These are phyloP conservation scores for Marmota monax DNA, from an alignment of 2,113 vertebrate species.

Conservation along the genomic window DNA sequence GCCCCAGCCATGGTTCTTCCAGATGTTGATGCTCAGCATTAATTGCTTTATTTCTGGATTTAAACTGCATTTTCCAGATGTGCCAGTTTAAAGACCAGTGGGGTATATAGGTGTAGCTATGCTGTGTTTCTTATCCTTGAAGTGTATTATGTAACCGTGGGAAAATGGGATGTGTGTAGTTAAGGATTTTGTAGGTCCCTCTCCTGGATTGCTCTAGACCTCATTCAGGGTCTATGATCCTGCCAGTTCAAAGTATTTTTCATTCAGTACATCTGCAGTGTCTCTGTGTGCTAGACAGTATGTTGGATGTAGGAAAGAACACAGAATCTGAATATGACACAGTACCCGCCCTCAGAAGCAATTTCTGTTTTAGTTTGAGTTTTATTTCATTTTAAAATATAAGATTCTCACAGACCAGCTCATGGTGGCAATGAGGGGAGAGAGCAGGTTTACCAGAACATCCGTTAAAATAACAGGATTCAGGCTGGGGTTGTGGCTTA, in stretches of 20 bases:
- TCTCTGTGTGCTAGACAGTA: background rate
- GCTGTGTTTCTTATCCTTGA: background rate
- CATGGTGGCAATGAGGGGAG: background rate
- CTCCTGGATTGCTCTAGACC: background rate
- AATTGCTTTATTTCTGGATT: background rate
- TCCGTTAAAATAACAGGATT: background rate
- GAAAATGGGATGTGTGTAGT: background rate
- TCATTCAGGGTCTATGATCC: background rate
- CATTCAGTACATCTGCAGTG: background rate
- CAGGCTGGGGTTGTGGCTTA: too few relatives aligned
- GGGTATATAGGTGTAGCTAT: background rate
- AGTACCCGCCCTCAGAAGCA: background rate
- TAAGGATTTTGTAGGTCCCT: background rate
- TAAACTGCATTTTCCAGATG: background rate
- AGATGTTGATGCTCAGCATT: background rate
- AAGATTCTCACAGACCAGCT: background rate
- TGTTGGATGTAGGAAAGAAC: background rate
- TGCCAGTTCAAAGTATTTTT: constrained; percentile 30
- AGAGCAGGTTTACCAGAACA: background rate
- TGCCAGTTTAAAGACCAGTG: background rate
- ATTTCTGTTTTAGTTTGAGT: background rate
- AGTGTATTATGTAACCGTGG: background rate
- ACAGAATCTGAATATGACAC: background rate
- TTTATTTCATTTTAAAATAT: constrained; percentile 40
- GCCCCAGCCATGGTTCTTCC: background rate